phyloP scores from a whole-genome alignment of 2,888 invertebrate species.

The Calephelis perditalis region DNA sequence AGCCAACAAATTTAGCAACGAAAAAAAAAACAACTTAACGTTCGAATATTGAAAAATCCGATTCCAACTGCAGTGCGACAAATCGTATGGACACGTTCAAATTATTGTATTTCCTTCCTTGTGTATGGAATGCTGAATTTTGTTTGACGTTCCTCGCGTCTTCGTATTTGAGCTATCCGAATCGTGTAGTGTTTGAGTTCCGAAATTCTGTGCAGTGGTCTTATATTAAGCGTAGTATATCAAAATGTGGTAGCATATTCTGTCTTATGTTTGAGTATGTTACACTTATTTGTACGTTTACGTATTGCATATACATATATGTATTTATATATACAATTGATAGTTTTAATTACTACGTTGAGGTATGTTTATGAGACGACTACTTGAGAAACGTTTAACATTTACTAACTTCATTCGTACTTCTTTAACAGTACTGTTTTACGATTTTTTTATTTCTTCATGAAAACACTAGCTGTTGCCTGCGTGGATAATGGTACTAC shows the following conservation, averaged over 20 bases:
- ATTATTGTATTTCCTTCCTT: slow-evolving; percentile 36
- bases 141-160: slow-evolving; percentile 48
- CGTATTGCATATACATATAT: not conserved
- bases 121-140: slow-evolving; percentile 38
- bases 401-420: too few relatives aligned
- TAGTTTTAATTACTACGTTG: too few relatives aligned
- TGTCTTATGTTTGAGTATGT: too few relatives aligned
- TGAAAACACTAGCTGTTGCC: too few relatives aligned
- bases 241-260: not conserved
- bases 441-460: too few relatives aligned
- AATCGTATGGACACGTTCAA: slow-evolving; percentile 57
- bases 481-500: too few relatives aligned
- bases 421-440: too few relatives aligned
- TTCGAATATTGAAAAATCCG: slow-evolving; percentile 52
- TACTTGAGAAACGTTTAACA: too few relatives aligned
- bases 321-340: too few relatives aligned
- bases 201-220: slow-evolving; percentile 2
- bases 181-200: slow-evolving; percentile 26
- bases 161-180: slow-evolving; percentile 28
- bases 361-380: too few relatives aligned
- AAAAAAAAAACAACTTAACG: slow-evolving; percentile 31
- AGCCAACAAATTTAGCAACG: slow-evolving; percentile 30
- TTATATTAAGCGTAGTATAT: not conserved
- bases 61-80: slow-evolving; percentile 63
- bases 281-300: too few relatives aligned